Evolutionary conservation across 2,888 invertebrate species (phyloP), one percentile per base, ranked within the genome.

Genomic region (Ctena decussata): DNA sequence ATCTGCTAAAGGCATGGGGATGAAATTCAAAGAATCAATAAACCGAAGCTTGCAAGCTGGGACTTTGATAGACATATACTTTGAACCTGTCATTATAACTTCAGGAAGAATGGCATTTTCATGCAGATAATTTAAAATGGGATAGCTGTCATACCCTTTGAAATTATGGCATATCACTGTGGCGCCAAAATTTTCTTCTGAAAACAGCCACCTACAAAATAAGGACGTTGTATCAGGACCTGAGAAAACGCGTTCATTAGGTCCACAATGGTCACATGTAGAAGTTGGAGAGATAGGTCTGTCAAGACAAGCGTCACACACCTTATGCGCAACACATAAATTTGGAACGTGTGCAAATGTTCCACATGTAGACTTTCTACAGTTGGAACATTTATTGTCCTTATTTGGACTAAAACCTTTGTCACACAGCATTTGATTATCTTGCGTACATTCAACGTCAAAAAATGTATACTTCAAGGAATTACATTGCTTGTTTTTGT

Each of bases 151-250:
- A 15, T 41, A 41, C 15, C 41, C 41, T 15, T 41, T 41, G 15
- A 41, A 41, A 41, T 41, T 41, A 15, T 41, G 41, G 15, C 41
- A 41, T 41, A 41, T 11, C 15, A 41, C 41, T 6, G 41, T 41
- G 15, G 41, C 41, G 41, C 41, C 41, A 41, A 11, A 41, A 15
- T 41, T 41, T 41, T 41, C 41, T 11, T 6, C 41, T 11, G 41
- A 41, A 15, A 41, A 41, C 15, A 41, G 41, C 87, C 87, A 89
- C 69, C 80, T 60, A 39, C 89, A 87, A 82, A 89, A 89, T 18
- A 41, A n/a, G 21, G 79, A 37, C 30, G 44, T 53, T 15, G 74
- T 74, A 15, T 74, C 8, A 6, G 1, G 12, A 18, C 74, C 74
- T 21, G 11, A 2, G 46, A 74, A 74, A 11, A 74, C 46, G 24